A percentile compares a stretch with the other conserved stretches of the same genome.
Conservation (phyloP, 2,888 invertebrate species). For the Melolontha melolontha region DNA sequence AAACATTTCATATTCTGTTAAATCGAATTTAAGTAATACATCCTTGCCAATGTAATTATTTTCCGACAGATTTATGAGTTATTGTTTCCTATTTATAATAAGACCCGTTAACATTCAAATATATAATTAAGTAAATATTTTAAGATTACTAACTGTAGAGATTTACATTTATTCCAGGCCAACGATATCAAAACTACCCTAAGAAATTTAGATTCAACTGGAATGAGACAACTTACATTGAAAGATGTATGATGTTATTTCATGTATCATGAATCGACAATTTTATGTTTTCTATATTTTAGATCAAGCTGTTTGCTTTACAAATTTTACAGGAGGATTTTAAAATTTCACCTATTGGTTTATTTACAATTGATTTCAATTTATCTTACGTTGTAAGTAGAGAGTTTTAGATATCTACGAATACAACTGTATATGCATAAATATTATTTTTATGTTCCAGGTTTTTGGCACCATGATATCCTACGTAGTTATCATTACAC, state of each 20-base stretch:
- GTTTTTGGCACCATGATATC: conserved; percentile 25
- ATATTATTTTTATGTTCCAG: conserved; percentile 17
- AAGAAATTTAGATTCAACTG: conserved; percentile 1
- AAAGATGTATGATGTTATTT: conserved; percentile 12
- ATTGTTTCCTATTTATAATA: no score
- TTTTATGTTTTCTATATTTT: not conserved
- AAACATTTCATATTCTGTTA: no score
- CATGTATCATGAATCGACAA: no score
- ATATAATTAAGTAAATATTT: no score
- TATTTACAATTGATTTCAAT: conserved; percentile 20
- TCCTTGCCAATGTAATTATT: no score
- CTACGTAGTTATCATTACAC: conserved; percentile 36
- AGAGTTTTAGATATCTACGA: not conserved
- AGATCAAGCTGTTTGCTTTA: conserved; percentile 25
- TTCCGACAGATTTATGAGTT: no score
- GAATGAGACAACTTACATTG: not conserved
- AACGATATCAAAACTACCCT: conserved; percentile 13
- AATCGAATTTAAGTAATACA: no score
- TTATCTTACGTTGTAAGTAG: conserved; percentile 28
- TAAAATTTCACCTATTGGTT: conserved; percentile 23
- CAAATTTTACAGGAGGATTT: conserved; percentile 35
- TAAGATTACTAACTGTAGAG: no score
- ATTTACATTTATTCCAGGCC: conserved; percentile 9
- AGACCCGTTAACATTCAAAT: no score
- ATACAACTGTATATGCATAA: no score